Base-by-base conservation (phyloP, 2,113 vertebrate species). In the Scatophagus argus region DNA sequence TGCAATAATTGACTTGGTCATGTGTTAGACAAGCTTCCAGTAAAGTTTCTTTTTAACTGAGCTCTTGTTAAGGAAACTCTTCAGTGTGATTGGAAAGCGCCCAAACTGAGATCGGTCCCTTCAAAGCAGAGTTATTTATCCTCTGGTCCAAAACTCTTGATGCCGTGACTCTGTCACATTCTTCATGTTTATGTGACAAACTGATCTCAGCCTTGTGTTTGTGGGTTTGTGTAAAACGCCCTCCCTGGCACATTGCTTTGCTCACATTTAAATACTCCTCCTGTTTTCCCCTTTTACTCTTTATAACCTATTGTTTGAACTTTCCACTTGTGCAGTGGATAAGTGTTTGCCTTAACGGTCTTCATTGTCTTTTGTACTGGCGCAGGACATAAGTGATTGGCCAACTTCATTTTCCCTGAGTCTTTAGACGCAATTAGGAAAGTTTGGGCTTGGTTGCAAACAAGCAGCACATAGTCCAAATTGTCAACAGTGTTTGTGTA, bases 171-270 rank as follows among this genome's bases (percentile, higher is more conserved):
- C 73, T 13, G 88, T 86, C 86, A 90, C 89, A 84, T 88, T 87
- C 86, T 89, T 77, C 87, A 78, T 52, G 75, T 88, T 86, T 85
- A 65, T 89, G 82, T 79, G 87, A 87, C 23, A 75, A 73, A 66
- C 77, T 61, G 49, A 74, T 73, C 71, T 74, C 65, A 70, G 82
- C 41, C 69, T 41, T 63, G 41, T 83, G 61, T 82, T 73, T 86
- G 69, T 69, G 51, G 52, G 36, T 74, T 11, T 7, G 34, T 61
- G 55, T 70, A 16, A n/a, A 66, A 65, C 31, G 36, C 25, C 69
- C 80, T 81, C 64, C 27, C 65, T 46, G 59, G 36, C 34, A 27
- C 3, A 7, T 32, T 34, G 27, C 52, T 25, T 16, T 49, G 43
- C 77, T 68, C 46, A 39, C 62, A 66, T 66, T 75, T 71, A 69